phyloP scores from a whole-genome alignment of 2,113 vertebrate genomes.

The Siniperca knerii region DNA sequence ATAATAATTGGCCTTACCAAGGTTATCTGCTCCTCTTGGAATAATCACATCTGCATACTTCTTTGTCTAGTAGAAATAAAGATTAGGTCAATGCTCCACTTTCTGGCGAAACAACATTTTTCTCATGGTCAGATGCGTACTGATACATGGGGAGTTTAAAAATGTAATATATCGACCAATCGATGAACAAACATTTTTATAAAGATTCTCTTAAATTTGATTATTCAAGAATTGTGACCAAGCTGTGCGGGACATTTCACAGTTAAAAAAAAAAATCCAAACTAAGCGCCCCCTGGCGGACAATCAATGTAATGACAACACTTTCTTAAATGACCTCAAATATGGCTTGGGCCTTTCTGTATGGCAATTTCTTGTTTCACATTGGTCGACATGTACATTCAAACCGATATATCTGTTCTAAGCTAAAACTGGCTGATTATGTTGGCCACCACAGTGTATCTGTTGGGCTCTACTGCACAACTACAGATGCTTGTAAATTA shows the following conservation, averaged over 20 bases:
- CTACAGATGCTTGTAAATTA: neutral
- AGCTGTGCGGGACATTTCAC: no score
- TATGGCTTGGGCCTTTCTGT: neutral
- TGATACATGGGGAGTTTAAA: neutral
- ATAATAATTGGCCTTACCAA: constrained; percentile 84
- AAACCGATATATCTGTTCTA: neutral
- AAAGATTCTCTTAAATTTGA: neutral
- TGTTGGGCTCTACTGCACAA: neutral
- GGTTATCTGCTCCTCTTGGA: constrained; percentile 95
- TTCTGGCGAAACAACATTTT: neutral
- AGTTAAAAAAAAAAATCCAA: no score
- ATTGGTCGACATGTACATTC: neutral
- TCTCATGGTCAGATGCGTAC: neutral
- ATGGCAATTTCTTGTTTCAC: neutral
- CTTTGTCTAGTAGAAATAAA: constrained; percentile 89
- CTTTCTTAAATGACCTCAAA: neutral
- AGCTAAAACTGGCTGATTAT: no score
- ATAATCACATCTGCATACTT: constrained; percentile 99
- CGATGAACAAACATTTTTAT: no score
- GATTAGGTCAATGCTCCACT: neutral
- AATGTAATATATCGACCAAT: neutral
- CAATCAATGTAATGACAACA: neutral
- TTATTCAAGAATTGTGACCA: neutral
- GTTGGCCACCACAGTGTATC: neutral
- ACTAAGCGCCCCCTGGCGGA: neutral